phyloP scores from a whole-genome alignment of 2,797 vertebrate genomes.

The Eulemur rubriventer region DNA sequence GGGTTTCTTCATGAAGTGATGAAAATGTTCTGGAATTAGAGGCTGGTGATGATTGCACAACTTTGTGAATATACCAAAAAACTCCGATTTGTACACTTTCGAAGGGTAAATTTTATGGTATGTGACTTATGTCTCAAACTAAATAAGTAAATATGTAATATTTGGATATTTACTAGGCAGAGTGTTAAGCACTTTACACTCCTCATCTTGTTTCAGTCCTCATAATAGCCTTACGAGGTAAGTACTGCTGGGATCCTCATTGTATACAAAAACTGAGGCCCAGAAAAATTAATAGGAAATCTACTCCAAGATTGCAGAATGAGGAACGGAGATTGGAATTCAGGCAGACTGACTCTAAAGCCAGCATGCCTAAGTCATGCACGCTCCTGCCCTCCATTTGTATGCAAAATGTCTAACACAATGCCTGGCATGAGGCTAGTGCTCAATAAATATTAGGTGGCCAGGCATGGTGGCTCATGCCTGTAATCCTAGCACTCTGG shows the following conservation, averaged over 20 bases:
- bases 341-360: neutral
- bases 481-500: too few relatives aligned
- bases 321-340: neutral
- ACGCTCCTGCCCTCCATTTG: neutral
- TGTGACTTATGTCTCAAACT: neutral
- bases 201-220: neutral
- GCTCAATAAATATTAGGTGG: neutral
- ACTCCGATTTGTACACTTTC: neutral
- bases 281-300: neutral
- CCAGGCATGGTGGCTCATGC: too few relatives aligned
- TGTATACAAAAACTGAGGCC: neutral
- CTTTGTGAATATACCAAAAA: neutral
- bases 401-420: neutral
- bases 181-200: neutral
- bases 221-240: neutral
- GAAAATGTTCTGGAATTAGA: neutral
- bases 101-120: neutral
- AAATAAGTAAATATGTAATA: neutral
- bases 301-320: neutral
- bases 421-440: neutral
- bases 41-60: neutral
- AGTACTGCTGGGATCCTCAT: neutral
- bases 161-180: neutral
- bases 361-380: neutral
- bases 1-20: neutral